Conservation (phyloP, 2,113 vertebrate genomes). For the Myotis brandtii region DNA sequence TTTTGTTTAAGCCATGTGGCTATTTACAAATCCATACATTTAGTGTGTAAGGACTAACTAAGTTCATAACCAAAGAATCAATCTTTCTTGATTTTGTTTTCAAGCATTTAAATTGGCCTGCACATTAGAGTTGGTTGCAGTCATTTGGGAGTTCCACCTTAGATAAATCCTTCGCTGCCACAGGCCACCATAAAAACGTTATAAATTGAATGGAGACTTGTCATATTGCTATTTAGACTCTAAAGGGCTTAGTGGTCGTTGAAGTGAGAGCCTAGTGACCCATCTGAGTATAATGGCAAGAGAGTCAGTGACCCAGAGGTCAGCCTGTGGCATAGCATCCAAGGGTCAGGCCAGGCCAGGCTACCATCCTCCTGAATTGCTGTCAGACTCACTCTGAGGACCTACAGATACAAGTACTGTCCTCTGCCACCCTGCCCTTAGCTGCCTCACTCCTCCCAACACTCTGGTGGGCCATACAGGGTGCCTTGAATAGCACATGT, state of each 20-base stretch:
- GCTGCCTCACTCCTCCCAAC: neutral
- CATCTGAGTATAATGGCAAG: neutral
- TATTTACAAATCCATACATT: conserved; percentile 41
- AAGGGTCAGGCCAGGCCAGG: neutral
- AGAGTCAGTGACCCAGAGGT: neutral
- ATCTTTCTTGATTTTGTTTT: conserved; percentile 53
- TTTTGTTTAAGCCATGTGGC: conserved; percentile 37
- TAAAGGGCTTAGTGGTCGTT: neutral
- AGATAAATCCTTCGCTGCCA: conserved; percentile 37
- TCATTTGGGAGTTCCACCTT: conserved; percentile 23
- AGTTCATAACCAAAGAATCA: conserved; percentile 48
- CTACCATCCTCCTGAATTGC: neutral
- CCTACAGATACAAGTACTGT: neutral
- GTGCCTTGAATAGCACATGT: accelerated
- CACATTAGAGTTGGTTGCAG: neutral
- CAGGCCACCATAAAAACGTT: neutral
- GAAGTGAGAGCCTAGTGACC: neutral
- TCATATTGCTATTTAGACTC: conserved; percentile 5
- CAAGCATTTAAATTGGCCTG: conserved; percentile 53
- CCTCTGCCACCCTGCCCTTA: neutral
- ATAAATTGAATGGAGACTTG: neutral
- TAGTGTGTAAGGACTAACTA: neutral
- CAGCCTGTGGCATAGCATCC: neutral
- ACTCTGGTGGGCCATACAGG: neutral
- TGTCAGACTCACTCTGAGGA: neutral